Percentiles rank a stretch among this genome's conserved stretches.
phyloP scores from a whole-genome alignment of 2,888 invertebrate genomes.

The Digitonthophagus gazella region DNA sequence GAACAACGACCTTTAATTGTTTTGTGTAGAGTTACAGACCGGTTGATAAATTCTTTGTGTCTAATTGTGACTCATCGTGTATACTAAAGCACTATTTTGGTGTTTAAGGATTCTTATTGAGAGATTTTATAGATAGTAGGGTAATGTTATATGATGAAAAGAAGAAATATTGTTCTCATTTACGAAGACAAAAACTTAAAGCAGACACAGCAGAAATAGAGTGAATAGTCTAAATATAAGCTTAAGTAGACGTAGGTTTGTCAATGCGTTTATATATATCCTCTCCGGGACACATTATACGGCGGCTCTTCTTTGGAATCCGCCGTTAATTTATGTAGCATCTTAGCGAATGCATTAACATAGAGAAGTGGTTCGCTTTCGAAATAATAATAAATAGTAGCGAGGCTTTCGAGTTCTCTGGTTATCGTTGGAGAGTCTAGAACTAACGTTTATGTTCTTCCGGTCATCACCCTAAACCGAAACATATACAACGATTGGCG shows the following conservation, averaged over 20 bases:
- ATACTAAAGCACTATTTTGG: too few relatives aligned
- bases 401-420: background rate
- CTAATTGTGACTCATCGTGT: too few relatives aligned
- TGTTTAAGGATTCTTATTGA: too few relatives aligned
- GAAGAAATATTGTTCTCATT: too few relatives aligned
- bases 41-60: too few relatives aligned
- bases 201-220: background rate
- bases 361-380: background rate
- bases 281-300: background rate
- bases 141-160: too few relatives aligned
- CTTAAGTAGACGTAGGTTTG: background rate
- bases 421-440: background rate
- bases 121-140: too few relatives aligned
- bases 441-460: background rate
- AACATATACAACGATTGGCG: background rate
- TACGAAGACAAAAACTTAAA: background rate
- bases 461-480: too few relatives aligned
- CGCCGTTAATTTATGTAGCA: background rate
- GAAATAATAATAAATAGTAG: background rate
- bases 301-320: background rate
- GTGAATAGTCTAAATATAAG: background rate
- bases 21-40: too few relatives aligned
- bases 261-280: background rate
- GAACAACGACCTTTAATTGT: too few relatives aligned
- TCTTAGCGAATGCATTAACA: background rate